A percentile compares a stretch with the other conserved stretches of the same genome.
Conservation (phyloP, 2,888 invertebrate genomes). For the Melinopterus prodromus region DNA sequence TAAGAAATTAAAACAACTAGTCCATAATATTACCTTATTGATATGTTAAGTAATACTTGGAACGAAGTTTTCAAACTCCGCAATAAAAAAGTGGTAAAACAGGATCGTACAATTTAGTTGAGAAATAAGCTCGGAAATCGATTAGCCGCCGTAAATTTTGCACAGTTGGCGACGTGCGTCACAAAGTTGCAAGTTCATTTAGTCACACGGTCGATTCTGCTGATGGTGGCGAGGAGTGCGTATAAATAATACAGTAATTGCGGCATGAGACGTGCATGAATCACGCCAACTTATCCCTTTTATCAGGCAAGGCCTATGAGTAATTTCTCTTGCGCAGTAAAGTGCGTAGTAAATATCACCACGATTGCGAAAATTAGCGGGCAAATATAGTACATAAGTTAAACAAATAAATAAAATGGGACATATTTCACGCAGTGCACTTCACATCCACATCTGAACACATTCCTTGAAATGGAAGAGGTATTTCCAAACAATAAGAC, state of each 20-base stretch:
- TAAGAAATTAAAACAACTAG: too few relatives aligned
- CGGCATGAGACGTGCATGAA: constrained; percentile 10
- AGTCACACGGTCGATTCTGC: background rate
- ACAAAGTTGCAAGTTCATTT: background rate
- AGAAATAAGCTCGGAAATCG: background rate
- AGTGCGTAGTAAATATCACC: constrained; percentile 9
- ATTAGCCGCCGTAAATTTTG: background rate
- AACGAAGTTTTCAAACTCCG: too few relatives aligned
- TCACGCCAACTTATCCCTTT: constrained; percentile 18
- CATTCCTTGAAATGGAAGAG: background rate
- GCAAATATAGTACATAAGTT: background rate
- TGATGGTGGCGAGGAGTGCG: background rate
- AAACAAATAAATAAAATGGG: background rate
- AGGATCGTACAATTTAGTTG: too few relatives aligned
- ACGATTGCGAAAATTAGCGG: background rate
- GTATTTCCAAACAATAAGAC: too few relatives aligned
- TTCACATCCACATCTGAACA: background rate
- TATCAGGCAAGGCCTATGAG: constrained; percentile 22
- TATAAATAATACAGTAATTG: background rate
- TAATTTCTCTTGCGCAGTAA: constrained; percentile 14
- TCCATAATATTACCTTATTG: too few relatives aligned
- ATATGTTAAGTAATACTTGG: too few relatives aligned
- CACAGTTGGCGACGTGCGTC: background rate
- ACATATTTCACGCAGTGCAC: background rate
- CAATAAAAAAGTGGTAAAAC: too few relatives aligned